phyloP scores from a whole-genome alignment of 35 echinoderm and acorn worm species.

The Ophioderma brevispina region DNA sequence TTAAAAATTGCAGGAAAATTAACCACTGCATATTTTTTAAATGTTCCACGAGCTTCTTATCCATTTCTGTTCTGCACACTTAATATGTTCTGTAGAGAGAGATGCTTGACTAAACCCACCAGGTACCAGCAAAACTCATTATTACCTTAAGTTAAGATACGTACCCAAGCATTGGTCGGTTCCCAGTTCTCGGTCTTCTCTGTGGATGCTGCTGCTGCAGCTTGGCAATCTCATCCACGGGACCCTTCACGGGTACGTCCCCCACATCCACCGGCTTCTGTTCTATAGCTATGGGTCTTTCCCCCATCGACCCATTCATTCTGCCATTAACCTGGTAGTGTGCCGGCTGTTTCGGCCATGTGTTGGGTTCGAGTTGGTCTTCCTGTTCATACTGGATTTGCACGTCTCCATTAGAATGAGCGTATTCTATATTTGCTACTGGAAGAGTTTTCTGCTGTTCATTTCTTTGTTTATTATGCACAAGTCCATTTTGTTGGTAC shows the following conservation, averaged over 20 bases:
- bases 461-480: neutral
- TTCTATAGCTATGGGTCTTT: neutral
- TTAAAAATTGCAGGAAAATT: no score
- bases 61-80: no score
- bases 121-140: neutral
- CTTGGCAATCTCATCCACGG: neutral
- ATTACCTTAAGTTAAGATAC: neutral
- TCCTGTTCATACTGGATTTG: neutral
- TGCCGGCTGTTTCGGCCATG: neutral
- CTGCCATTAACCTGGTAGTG: neutral
- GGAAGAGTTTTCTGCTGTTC: neutral
- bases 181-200: neutral
- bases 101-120: no score
- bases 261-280: neutral
- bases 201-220: neutral
- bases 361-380: neutral
- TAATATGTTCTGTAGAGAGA: no score
- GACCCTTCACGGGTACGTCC: neutral
- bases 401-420: neutral
- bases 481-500: no score
- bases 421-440: neutral
- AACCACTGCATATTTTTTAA: no score
- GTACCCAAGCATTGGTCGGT: neutral
- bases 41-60: no score
- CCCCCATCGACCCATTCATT: no score